A percentile compares a stretch with the other conserved stretches of the same genome.
These are phyloP conservation scores for Phalacrocorax aristotelis DNA, from an alignment of 2,113 vertebrate genomes.

Conservation along the genomic window DNA sequence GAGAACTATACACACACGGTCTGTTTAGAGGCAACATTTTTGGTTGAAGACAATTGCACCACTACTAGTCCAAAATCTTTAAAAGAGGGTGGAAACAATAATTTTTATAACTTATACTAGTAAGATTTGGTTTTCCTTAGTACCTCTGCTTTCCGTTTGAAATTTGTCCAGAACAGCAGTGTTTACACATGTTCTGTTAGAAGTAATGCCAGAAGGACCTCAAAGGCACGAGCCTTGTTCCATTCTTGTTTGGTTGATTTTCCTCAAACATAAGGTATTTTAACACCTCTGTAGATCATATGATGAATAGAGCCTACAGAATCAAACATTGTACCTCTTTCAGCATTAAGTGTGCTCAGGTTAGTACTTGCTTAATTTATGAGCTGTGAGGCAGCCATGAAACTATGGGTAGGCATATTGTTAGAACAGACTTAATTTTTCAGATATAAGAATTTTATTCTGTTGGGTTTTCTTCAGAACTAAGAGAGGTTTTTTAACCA, in stretches of 20 bases:
- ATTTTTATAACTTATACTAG: neutral
- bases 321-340: constrained; percentile 14
- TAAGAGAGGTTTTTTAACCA: neutral
- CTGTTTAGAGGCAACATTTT: neutral
- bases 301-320: constrained; percentile 15
- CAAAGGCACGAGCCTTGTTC: constrained; percentile 21
- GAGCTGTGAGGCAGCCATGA: constrained; percentile 20
- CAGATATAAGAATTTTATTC: neutral
- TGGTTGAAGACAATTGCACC: neutral
- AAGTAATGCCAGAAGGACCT: constrained; percentile 37
- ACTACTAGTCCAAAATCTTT: neutral
- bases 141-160: constrained; percentile 21
- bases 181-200: constrained; percentile 20
- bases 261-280: constrained; percentile 1
- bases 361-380: constrained; percentile 45
- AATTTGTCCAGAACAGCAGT: constrained; percentile 35
- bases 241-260: constrained; percentile 34
- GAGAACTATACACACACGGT: neutral
- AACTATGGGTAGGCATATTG: neutral
- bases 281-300: constrained; percentile 11
- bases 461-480: neutral
- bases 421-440: neutral
- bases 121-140: constrained; percentile 20
- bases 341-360: neutral
- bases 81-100: neutral